Evolutionary conservation across 2,113 vertebrate species (phyloP).

Genomic region (Melozone crissalis): DNA sequence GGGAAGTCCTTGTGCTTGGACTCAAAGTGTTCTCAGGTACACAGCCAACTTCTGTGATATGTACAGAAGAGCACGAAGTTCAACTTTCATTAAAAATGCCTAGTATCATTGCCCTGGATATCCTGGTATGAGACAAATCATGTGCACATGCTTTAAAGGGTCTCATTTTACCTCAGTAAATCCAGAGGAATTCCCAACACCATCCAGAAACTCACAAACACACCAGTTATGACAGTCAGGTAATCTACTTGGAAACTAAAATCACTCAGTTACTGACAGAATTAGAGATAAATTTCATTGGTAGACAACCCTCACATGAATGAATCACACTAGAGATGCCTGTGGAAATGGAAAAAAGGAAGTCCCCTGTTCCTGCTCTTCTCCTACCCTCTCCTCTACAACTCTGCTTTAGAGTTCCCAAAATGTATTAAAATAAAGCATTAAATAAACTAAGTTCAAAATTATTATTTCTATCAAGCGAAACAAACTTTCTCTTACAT

Average conservation of each 20-base stretch:
- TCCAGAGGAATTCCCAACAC: not conserved
- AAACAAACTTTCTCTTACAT: not conserved
- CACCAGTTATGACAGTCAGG: not conserved
- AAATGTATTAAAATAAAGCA: not conserved
- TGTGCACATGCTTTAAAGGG: not conserved
- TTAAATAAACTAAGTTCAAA: not conserved
- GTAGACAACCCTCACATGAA: not conserved
- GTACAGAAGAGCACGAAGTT: slow-evolving; percentile 2
- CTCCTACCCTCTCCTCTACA: not conserved
- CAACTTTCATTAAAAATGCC: not conserved
- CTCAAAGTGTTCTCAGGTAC: not conserved
- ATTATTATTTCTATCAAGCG: not conserved
- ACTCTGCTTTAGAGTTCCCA: not conserved
- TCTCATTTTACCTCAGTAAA: not conserved
- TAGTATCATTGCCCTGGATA: not conserved
- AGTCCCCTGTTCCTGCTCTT: not conserved
- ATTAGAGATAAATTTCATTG: not conserved
- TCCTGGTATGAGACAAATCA: not conserved
- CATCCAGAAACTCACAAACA: not conserved
- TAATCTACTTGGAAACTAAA: not conserved
- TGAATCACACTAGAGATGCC: not conserved
- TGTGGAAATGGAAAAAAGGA: not conserved
- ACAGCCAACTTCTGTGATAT: not conserved
- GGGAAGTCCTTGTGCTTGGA: not conserved
- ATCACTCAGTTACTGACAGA: not conserved